Conservation (phyloP, 1,140 invertebrate genomes). For the Drosophila obscura region DNA sequence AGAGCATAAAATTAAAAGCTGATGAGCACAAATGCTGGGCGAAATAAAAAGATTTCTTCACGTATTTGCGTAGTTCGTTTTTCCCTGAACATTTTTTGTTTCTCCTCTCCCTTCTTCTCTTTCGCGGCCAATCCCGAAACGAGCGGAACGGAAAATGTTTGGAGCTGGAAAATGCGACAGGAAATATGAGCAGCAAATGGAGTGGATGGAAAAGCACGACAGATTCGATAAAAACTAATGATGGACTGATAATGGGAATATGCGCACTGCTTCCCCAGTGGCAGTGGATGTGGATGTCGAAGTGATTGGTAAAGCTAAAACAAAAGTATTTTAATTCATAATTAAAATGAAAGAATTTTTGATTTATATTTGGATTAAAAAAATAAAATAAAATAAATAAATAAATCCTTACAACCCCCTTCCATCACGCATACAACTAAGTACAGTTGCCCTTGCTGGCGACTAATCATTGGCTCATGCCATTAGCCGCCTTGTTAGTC, state of each 20-base stretch:
- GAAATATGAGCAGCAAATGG: conserved; percentile 45
- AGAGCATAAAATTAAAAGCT: conserved; percentile 83
- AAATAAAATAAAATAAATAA: no score
- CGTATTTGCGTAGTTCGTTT: conserved; percentile 71
- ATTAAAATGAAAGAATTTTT: conserved; percentile 1
- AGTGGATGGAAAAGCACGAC: conserved; percentile 4
- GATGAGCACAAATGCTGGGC: conserved; percentile 71
- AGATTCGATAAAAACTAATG: conserved; percentile 35
- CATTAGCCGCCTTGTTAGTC: conserved; percentile 38
- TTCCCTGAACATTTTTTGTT: conserved; percentile 23
- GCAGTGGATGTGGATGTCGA: no score
- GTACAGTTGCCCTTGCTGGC: conserved; percentile 14
- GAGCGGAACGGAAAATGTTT: conserved; percentile 31
- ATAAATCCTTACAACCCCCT: no score
- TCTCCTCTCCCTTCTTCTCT: background rate
- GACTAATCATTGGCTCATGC: conserved; percentile 24
- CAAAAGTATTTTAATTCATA: background rate
- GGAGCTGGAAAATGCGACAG: conserved; percentile 29
- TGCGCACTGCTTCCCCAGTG: background rate
- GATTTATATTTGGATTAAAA: no score
- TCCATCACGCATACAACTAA: background rate
- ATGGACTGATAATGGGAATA: conserved; percentile 16
- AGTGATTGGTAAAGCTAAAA: background rate
- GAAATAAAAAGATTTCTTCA: conserved; percentile 81
- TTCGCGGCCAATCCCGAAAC: background rate